phyloP scores from a whole-genome alignment of 2,113 vertebrate species.

The Aptenodytes patagonicus region DNA sequence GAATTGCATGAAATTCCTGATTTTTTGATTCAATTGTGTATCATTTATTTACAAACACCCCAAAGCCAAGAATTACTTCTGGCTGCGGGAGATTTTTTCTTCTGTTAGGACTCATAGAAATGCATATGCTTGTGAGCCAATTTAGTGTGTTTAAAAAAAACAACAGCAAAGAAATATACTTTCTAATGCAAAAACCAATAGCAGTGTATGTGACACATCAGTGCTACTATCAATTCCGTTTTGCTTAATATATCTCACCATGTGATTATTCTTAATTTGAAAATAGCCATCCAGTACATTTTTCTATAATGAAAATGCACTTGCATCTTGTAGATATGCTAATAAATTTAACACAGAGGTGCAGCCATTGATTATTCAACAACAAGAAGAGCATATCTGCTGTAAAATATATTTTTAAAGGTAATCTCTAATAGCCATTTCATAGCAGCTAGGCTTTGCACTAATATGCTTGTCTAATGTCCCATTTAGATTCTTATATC shows the following conservation, averaged over 20 bases:
- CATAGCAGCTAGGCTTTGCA: constrained; percentile 30
- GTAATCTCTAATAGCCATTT: constrained; percentile 42
- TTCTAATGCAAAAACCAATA: neutral
- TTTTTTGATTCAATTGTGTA: neutral
- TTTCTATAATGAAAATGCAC: constrained; percentile 41
- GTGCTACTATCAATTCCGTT: constrained; percentile 31
- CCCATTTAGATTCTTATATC: constrained; percentile 42
- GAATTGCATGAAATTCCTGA: neutral
- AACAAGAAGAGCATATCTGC: constrained; percentile 35
- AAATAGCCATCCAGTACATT: constrained; percentile 39
- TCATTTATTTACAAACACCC: neutral
- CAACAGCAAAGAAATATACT: neutral
- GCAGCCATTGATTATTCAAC: constrained; percentile 49
- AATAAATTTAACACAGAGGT: constrained; percentile 55
- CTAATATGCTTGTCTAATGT: constrained; percentile 60
- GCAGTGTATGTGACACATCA: constrained; percentile 42
- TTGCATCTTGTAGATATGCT: constrained; percentile 47
- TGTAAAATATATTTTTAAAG: constrained; percentile 53
- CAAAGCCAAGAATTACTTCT: neutral
- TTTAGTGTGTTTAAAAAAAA: neutral
- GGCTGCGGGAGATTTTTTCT: neutral
- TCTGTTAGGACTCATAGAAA: neutral
- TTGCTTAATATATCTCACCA: constrained; percentile 25
- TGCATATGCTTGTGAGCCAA: neutral
- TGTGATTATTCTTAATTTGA: constrained; percentile 54